Base-by-base conservation (phyloP, 2,888 invertebrate genomes). In the Apoderus coryli region DNA sequence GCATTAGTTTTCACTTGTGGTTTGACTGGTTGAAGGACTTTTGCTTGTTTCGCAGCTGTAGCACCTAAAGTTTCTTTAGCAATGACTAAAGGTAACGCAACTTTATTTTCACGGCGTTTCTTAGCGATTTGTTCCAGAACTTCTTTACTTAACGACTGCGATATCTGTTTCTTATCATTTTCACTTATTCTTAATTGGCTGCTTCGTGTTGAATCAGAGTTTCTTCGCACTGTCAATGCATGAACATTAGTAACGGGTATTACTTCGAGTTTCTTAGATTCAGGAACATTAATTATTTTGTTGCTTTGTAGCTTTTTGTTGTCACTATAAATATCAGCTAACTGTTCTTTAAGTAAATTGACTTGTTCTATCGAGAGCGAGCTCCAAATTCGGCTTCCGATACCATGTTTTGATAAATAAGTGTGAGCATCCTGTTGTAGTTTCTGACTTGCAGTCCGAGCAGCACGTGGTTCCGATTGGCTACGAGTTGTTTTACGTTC, bases 351-450 rank as follows among this genome's bases (percentile, higher is more conserved):
- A 23, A 86, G 61, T 14, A 78, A 75, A 44, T 72, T 74, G 1
- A 85, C 76, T 59, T 86, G 85, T 39, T 86, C 82, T 58, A 77
- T 72, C 1, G 85, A 82, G 24, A 86, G 59, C 45, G 85, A 84
- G 48, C 82, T 84, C 69, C 84, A 84, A 30, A 85, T 64, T 34
- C 76, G 70, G 46, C 72, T 76, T 4, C 81, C 81, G 7, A 82
- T 65, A 5, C 80, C 77, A 14, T 60, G 59, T 28, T 51, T 62
- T 15, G 54, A 34, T n/a, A 56, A 38, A n/a, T n/a, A n/a, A 10
- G 46, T 39, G 4, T 23, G 22, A 35, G 57, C 56, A n/a, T 47
- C 44, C 16, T 52, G 53, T n/a, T 37, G 29, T 3, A 43, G 29
- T 15, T 38, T 43, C 29, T 46, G 42, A 22, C 37, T 40, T 4